Conservation (phyloP, 2,797 vertebrate genomes). For the Setipinna tenuifilis region DNA sequence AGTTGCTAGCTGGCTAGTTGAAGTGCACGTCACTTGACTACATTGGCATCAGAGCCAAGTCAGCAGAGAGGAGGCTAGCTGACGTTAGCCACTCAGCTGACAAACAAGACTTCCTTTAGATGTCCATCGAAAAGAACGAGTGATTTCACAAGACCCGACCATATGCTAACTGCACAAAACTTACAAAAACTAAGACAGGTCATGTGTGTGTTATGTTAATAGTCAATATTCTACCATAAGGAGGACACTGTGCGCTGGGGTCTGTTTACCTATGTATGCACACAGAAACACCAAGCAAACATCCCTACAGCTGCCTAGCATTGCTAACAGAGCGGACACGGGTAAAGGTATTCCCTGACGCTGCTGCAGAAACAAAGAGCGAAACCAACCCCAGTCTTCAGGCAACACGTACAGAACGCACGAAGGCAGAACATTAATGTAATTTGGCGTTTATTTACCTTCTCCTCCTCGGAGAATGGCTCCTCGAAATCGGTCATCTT, state of each 20-base stretch:
- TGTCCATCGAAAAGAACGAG: background rate
- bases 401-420: background rate
- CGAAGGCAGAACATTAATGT: constrained; percentile 37
- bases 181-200: background rate
- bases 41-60: background rate
- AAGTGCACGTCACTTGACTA: background rate
- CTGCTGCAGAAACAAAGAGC: background rate
- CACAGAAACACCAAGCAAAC: background rate
- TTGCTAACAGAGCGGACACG: constrained; percentile 1
- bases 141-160: background rate
- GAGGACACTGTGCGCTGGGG: background rate
- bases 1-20: constrained; percentile 57
- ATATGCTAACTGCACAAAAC: background rate
- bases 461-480: constrained; percentile 93
- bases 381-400: background rate
- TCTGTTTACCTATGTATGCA: constrained; percentile 4
- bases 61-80: constrained; percentile 36
- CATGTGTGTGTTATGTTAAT: background rate
- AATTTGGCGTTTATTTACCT: constrained; percentile 74
- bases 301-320: background rate
- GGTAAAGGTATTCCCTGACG: background rate
- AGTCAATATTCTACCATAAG: background rate
- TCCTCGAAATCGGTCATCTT: constrained; percentile 97
- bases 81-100: constrained; percentile 25
- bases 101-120: background rate